These are phyloP conservation scores for Ictalurus furcatus DNA, from an alignment of 2,113 vertebrate species.

Conservation along the genomic window DNA sequence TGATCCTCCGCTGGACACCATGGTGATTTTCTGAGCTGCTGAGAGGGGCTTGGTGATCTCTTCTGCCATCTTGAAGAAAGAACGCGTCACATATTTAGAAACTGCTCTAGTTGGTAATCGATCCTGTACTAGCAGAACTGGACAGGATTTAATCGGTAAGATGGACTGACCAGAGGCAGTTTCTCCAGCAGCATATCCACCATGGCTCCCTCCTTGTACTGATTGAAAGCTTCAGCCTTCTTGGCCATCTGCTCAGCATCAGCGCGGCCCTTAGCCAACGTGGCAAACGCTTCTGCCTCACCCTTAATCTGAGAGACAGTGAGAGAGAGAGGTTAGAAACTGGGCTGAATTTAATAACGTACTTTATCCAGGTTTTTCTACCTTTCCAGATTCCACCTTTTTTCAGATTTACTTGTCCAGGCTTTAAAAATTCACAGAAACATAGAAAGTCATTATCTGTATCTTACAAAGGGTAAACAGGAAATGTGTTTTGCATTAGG, in stretches of 20 bases:
- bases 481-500: neutral
- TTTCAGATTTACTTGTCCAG: neutral
- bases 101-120: neutral
- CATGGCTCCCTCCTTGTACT: constrained; percentile 89
- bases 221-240: constrained; percentile 87
- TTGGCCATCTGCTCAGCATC: constrained; percentile 90
- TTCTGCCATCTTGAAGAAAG: constrained; percentile 79
- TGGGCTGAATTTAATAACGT: neutral
- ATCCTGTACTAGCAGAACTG: neutral
- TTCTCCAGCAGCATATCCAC: constrained; percentile 92
- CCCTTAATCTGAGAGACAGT: constrained; percentile 78
- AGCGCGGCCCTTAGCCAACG: constrained; percentile 81
- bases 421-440: too few species aligned
- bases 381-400: neutral
- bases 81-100: neutral
- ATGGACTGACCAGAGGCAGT: constrained; percentile 79
- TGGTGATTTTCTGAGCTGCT: constrained; percentile 79
- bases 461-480: neutral
- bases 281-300: constrained; percentile 85
- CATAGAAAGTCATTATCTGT: neutral
- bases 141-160: too few species aligned
- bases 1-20: constrained; percentile 83
- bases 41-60: constrained; percentile 85
- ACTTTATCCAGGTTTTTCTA: neutral
- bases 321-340: neutral